These are phyloP conservation scores for Pogonocichla stellata DNA, from an alignment of 2,113 vertebrate genomes.

Conservation along the genomic window DNA sequence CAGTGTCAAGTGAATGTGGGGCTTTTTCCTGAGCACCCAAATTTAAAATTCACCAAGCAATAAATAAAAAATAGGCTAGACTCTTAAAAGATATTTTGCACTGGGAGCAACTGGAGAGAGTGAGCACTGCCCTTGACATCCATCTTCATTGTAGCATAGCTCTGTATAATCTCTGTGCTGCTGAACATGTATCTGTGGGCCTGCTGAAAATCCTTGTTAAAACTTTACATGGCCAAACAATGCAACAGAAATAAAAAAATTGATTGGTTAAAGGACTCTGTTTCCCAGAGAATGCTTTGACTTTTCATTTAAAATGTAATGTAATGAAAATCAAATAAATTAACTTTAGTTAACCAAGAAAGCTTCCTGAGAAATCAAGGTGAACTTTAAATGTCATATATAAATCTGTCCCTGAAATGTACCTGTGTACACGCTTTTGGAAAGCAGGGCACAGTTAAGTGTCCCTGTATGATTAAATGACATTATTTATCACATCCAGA, in stretches of 20 bases:
- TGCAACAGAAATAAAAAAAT: not conserved
- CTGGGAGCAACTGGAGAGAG: not conserved
- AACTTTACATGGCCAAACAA: not conserved
- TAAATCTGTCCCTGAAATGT: not conserved
- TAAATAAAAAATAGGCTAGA: not conserved
- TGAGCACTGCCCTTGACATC: not conserved
- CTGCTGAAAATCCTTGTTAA: not conserved
- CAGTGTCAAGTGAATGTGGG: not conserved
- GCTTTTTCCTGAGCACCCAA: not conserved
- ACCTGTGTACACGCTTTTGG: rapidly evolving
- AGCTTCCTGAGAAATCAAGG: not conserved
- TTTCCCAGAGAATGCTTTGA: not conserved
- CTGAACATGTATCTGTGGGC: not conserved
- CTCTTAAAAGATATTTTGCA: not conserved
- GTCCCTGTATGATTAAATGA: not conserved
- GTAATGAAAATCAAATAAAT: not conserved
- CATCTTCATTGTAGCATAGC: not conserved
- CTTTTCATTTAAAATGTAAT: not conserved
- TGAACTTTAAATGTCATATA: not conserved
- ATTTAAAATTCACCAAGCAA: not conserved
- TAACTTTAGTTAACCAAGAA: not conserved
- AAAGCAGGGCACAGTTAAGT: not conserved
- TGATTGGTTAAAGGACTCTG: not conserved
- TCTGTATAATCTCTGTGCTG: not conserved
- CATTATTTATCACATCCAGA: not conserved